These are phyloP conservation scores for Fregata magnificens DNA, from an alignment of 2,113 vertebrate species.

Conservation along the genomic window DNA sequence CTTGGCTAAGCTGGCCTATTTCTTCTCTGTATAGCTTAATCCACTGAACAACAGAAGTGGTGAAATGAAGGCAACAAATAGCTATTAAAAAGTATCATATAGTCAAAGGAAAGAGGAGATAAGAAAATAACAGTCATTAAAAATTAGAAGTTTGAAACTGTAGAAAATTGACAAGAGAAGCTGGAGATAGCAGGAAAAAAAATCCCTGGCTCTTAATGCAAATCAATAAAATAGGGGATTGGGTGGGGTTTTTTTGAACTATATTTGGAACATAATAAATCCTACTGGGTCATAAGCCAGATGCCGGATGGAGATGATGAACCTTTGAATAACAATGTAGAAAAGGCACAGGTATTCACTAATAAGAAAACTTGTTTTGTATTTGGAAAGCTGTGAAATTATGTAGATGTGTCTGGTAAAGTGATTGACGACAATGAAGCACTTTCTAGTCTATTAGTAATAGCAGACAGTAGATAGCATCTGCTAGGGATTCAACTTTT, in stretches of 20 bases:
- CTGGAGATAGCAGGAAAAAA: background rate
- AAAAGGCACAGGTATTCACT: background rate
- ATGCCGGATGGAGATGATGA: background rate
- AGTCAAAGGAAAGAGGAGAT: background rate
- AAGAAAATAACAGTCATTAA: background rate
- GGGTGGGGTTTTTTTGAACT: rapidly evolving
- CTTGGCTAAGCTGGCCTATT: background rate
- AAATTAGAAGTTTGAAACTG: background rate
- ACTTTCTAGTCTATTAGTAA: background rate
- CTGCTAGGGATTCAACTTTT: background rate
- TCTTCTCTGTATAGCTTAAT: background rate
- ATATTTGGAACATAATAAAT: background rate
- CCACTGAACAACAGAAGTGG: background rate
- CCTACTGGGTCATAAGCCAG: background rate
- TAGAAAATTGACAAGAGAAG: background rate
- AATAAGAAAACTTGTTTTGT: background rate
- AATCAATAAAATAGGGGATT: background rate
- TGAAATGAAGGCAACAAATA: background rate
- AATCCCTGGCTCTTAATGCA: background rate
- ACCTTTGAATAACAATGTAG: background rate
- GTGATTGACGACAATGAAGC: background rate
- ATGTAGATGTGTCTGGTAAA: background rate
- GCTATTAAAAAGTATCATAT: background rate
- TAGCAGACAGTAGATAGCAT: background rate
- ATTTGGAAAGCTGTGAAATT: background rate